Percentiles rank a stretch among this genome's conserved stretches.
Evolutionary conservation across 1,140 invertebrate species (phyloP).

Genomic region (Dendroctonus valens): DNA sequence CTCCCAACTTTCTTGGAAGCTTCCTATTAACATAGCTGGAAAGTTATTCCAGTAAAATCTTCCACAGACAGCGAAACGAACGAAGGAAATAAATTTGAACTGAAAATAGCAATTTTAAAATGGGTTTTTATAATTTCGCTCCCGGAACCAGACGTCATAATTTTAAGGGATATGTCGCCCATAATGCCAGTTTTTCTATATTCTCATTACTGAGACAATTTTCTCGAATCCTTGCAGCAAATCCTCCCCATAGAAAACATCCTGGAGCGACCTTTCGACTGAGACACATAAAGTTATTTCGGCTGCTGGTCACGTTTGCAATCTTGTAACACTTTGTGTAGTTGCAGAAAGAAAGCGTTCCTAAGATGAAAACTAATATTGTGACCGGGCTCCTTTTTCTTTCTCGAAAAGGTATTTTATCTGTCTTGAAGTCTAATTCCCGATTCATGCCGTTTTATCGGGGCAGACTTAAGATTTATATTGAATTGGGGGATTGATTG

Average conservation of each 20-base stretch:
- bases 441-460: not conserved
- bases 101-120: constrained; percentile 7
- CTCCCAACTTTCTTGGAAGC: no score
- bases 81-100: constrained; percentile 12
- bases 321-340: constrained; percentile 43
- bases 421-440: not conserved
- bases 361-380: constrained; percentile 37
- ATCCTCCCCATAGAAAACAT: constrained; percentile 24
- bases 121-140: constrained; percentile 12
- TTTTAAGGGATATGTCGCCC: constrained; percentile 16
- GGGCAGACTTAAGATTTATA: no score
- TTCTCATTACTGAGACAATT: constrained; percentile 30
- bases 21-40: no score
- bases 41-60: no score
- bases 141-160: constrained; percentile 14
- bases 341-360: constrained; percentile 23
- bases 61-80: not conserved
- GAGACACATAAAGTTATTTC: constrained; percentile 33
- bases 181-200: constrained; percentile 14
- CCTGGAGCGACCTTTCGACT: constrained; percentile 10
- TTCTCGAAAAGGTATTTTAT: not conserved
- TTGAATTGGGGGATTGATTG: no score
- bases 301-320: constrained; percentile 40
- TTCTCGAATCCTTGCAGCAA: constrained; percentile 21
- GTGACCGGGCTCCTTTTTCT: not conserved